A percentile compares a stretch with the other conserved stretches of the same genome.
Conservation (phyloP, 1,140 invertebrate genomes). For the Caenorhabditis remanei region DNA sequence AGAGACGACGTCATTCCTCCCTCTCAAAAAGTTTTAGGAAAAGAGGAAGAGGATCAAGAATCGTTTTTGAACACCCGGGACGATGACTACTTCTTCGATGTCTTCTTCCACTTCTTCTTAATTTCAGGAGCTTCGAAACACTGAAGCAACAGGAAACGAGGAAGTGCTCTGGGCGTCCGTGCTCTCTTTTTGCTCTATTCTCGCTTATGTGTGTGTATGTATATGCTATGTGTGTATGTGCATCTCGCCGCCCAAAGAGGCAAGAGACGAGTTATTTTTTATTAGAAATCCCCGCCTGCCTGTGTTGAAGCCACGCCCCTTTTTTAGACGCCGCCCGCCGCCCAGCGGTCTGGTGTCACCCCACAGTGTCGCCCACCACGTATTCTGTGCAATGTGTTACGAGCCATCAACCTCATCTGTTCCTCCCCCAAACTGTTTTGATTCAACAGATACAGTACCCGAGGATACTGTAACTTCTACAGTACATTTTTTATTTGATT, state of each 20-base stretch:
- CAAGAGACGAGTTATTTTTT: conserved; percentile 47
- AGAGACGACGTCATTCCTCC: neutral
- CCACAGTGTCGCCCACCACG: conserved; percentile 34
- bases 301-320: conserved; percentile 40
- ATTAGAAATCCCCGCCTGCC: conserved; percentile 53
- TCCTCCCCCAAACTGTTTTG: neutral
- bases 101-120: conserved; percentile 8
- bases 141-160: conserved; percentile 21
- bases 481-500: conserved; percentile 44
- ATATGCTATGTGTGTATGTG: conserved; percentile 48
- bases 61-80: neutral
- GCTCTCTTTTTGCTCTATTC: conserved; percentile 55
- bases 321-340: conserved; percentile 34
- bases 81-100: neutral
- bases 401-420: conserved; percentile 36
- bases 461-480: neutral
- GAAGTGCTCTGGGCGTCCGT: conserved; percentile 46
- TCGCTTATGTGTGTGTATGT: conserved; percentile 48
- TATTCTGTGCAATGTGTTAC: conserved; percentile 38
- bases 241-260: conserved; percentile 43
- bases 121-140: conserved; percentile 46
- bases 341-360: conserved; percentile 30
- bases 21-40: neutral
- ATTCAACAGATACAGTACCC: neutral
- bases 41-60: conserved; percentile 8